Percentiles rank a stretch among this genome's conserved stretches.
Evolutionary conservation across 2,797 vertebrate genomes (phyloP).

Genomic region (Leptoclinus maculatus): DNA sequence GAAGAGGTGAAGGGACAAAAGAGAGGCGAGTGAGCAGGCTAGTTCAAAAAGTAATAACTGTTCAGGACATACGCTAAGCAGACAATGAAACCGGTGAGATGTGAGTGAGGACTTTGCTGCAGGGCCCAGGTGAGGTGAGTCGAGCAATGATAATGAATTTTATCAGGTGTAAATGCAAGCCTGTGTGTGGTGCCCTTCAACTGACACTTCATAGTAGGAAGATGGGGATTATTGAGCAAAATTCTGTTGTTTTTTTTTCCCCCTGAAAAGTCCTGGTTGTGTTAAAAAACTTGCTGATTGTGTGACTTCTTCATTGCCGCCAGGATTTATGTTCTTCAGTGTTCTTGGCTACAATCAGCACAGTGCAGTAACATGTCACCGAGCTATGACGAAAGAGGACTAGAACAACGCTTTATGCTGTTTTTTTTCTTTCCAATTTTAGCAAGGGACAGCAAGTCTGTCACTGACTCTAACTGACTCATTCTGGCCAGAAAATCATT

Average conservation of each 20-base stretch:
- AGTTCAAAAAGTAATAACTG: background rate
- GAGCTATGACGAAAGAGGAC: background rate
- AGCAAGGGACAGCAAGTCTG: background rate
- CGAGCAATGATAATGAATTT: constrained; percentile 14
- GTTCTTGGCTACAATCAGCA: background rate
- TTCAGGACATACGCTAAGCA: background rate
- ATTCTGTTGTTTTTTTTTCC: background rate
- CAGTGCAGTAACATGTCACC: background rate
- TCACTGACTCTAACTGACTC: background rate
- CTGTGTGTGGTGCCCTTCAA: constrained; percentile 8
- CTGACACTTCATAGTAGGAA: background rate
- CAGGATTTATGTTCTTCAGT: background rate
- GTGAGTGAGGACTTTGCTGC: constrained; percentile 5
- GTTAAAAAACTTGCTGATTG: background rate
- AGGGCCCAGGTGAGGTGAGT: constrained; percentile 10
- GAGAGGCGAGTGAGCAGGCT: background rate
- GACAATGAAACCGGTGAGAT: constrained; percentile 7
- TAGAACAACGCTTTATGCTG: background rate
- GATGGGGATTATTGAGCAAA: background rate
- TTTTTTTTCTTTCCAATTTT: background rate
- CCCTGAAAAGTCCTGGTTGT: background rate
- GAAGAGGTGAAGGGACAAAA: background rate
- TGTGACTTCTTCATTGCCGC: background rate
- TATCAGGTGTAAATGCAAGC: constrained; percentile 18
- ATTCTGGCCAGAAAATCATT: background rate